phyloP scores from a whole-genome alignment of 2,113 vertebrate species.

The Eolophus roseicapilla region DNA sequence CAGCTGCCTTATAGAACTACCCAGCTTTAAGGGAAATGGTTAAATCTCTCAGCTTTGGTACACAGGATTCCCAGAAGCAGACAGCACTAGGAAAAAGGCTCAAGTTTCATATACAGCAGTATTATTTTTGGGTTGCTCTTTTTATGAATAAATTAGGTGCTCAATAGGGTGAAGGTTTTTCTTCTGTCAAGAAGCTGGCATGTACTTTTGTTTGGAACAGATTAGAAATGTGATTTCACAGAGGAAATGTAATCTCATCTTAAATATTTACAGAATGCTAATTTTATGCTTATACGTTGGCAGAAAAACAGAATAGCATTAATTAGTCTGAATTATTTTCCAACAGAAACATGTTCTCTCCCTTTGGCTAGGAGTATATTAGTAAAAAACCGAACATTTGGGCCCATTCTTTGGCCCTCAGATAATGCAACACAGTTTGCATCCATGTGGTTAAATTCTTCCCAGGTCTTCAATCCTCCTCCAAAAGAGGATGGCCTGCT shows the following conservation, averaged over 20 bases:
- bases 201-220: conserved; percentile 5
- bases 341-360: not conserved
- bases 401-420: not conserved
- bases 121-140: not conserved
- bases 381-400: not conserved
- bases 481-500: not conserved
- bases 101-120: not conserved
- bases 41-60: not conserved
- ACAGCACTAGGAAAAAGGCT: not conserved
- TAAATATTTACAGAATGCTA: conserved; percentile 55
- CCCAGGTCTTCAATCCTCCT: not conserved
- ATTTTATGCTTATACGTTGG: conserved; percentile 28
- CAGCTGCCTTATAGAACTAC: not conserved
- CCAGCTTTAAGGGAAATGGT: not conserved
- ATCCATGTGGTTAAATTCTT: not conserved
- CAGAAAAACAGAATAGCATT: conserved; percentile 23
- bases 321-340: conserved; percentile 40
- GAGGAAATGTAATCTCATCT: conserved; percentile 14
- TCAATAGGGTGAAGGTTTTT: not conserved
- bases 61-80: not conserved
- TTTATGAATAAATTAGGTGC: not conserved
- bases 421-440: not conserved
- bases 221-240: conserved; percentile 16
- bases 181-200: not conserved
- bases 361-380: not conserved